Base-by-base conservation (phyloP, 1,140 invertebrate genomes). In the Meloidogyne hapla region DNA sequence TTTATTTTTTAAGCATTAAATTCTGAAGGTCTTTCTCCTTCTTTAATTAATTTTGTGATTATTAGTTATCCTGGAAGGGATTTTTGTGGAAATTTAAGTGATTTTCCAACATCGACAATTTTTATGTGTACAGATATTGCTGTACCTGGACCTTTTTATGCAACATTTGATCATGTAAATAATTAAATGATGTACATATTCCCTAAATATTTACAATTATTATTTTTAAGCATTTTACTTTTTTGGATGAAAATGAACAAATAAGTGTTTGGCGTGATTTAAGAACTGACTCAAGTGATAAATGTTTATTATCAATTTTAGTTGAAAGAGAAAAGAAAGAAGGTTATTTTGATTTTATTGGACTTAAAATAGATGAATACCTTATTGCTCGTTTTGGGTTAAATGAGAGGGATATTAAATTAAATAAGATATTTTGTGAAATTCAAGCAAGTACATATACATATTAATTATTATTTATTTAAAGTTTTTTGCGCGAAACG, bases 81-180 rank as follows among this genome's bases (percentile, higher is more conserved):
- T 25, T 75, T 69, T 56, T 68, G 66, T 45, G 12, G 25, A 26
- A 75, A 75, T 65, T 68, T 75, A 18, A 15, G 33, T 28, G 26
- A 40, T 26, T 75, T 75, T 38, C 21, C 42, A 42, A 75, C 18
- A 28, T 26, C 74, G 9, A 75, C 26, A 12, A 26, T 26, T 33
- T 68, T 69, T 40, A 75, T 75, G 69, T 70, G 25, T 45, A 70
- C 28, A 26, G 69, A 70, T 10, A 33, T 70, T 70, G 69, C 69
- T 25, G 26, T 70, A 56, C 69, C 69, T 33, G 38, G 38, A 15
- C 61, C 40, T 2, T 45, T 28, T 21, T 70, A 70, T 45, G 40
- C 15, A 8, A 26, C 69, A 26, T 70, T 70, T 45, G 28, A 70
- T 28, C 25, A 70, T 48, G 69, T 70, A 45, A 70, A 28, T 40